phyloP scores from a whole-genome alignment of 92 coral and sea anemone genomes.

The Chrysogorgia sp. region DNA sequence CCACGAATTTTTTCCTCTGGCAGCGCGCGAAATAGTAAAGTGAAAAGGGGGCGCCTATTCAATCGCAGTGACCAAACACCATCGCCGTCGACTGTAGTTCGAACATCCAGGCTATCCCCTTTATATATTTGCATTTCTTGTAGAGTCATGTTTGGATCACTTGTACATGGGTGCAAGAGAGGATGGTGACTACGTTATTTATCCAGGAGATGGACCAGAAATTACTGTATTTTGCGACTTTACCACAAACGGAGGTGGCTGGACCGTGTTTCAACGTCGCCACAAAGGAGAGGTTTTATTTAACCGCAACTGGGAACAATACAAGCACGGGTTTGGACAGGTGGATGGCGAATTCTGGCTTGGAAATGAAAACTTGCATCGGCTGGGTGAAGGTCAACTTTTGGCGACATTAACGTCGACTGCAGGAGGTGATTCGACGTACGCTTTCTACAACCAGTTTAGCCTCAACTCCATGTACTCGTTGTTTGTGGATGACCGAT shows the following conservation, averaged over 20 bases:
- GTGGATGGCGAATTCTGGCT: constrained; percentile 40
- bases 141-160: constrained; percentile 36
- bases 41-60: too few relatives aligned
- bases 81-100: too few relatives aligned
- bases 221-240: constrained; percentile 52
- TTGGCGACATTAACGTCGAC: neutral
- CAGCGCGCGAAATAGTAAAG: too few relatives aligned
- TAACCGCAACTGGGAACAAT: neutral
- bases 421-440: neutral
- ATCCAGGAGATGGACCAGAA: constrained; percentile 17
- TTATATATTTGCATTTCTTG: too few relatives aligned
- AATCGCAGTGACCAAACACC: too few relatives aligned
- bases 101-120: too few relatives aligned
- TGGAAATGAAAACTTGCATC: constrained; percentile 20
- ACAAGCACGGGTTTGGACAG: constrained; percentile 11
- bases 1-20: too few relatives aligned
- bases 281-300: neutral
- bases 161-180: constrained; percentile 40
- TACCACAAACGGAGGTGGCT: constrained; percentile 68
- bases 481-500: neutral
- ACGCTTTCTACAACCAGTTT: constrained; percentile 16
- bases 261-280: constrained; percentile 54
- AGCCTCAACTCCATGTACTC: neutral
- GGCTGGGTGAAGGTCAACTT: constrained; percentile 19
- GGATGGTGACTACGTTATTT: constrained; percentile 36